These are phyloP conservation scores for Drosophila prolongata DNA, from an alignment of 2,888 invertebrate genomes.

Conservation along the genomic window DNA sequence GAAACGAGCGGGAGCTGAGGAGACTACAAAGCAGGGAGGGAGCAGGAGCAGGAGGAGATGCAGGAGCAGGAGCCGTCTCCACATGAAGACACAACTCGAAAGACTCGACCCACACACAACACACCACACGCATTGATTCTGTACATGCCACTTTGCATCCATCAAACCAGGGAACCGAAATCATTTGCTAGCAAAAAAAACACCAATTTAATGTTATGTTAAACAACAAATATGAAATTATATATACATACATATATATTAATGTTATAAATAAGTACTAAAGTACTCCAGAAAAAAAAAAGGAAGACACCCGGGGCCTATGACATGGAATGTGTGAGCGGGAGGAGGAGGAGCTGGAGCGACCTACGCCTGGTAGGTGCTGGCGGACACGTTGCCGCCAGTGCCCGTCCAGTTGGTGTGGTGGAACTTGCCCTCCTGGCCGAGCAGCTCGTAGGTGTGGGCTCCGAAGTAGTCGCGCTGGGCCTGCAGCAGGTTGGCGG, in stretches of 20 bases:
- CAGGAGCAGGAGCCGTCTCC: conserved; percentile 11
- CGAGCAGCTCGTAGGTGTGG: conserved; percentile 97
- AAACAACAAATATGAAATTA: conserved; percentile 51
- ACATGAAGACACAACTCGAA: conserved; percentile 34
- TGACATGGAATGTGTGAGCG: conserved; percentile 44
- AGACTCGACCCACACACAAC: conserved; percentile 45
- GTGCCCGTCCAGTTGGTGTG: conserved; percentile 99
- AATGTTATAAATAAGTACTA: conserved; percentile 56
- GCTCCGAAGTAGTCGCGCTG: conserved; percentile 99
- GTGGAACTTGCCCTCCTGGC: conserved; percentile 93
- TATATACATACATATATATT: conserved; percentile 39
- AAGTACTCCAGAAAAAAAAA: conserved; percentile 28
- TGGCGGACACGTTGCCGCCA: conserved; percentile 97
- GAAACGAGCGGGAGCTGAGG: conserved; percentile 9
- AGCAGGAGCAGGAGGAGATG: conserved; percentile 3
- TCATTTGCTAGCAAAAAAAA: conserved; percentile 41
- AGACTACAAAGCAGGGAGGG: conserved; percentile 26
- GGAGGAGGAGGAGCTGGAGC: background rate
- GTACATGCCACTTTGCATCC: conserved; percentile 11
- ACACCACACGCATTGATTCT: conserved; percentile 13
- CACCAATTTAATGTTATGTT: conserved; percentile 54
- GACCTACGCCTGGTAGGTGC: conserved; percentile 92
- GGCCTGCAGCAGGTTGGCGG: conserved; percentile 98
- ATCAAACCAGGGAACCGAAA: conserved; percentile 15
- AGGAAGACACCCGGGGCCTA: conserved; percentile 17